Evolutionary conservation across 2,113 vertebrate species (phyloP), one percentile per base, ranked within the genome.

Genomic region (Corythornis cristatus): DNA sequence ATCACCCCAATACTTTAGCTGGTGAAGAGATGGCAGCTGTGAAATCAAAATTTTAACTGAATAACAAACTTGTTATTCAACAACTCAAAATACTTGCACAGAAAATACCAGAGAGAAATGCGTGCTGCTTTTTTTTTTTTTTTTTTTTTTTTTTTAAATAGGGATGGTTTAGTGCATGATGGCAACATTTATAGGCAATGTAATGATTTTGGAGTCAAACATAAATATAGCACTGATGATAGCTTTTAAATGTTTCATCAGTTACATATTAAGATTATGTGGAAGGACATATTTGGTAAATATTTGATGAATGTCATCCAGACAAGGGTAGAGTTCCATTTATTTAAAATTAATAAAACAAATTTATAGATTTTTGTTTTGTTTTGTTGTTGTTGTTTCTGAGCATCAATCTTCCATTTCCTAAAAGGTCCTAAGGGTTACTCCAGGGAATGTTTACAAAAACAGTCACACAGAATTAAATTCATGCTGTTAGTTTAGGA

Each of bases 261-360:
- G 53, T 87, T 84, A 90, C 79, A 86, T 74, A 28, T 26, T 74
- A 72, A 51, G 46, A 74, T 56, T 60, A 78, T 79, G 58, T 61
- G n/a, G 57, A 91, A 89, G 56, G 43, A 93, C 64, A 88, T 10
- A 76, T 70, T 77, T 65, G 6, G 37, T 94, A 96, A 96, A 95
- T 96, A 93, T 95, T 97, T 96, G 40, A 96, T 88, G 70, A 97
- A 93, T 88, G 88, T 77, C 89, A 90, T 51, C 46, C 77, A 83
- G 86, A 77, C 71, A 89, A 94, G 73, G 92, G 8, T 83, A 95
- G 35, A 74, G 28, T 22, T 87, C 48, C 6, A 71, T 67, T 92
- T 94, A 71, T 37, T 92, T 54, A 72, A 93, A 93, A 86, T 68
- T 87, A 33, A 48, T 48, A 33, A 48, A 48, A 48, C 14, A 25